Conservation (phyloP, 2,888 invertebrate genomes). For the Eurois occulta region DNA sequence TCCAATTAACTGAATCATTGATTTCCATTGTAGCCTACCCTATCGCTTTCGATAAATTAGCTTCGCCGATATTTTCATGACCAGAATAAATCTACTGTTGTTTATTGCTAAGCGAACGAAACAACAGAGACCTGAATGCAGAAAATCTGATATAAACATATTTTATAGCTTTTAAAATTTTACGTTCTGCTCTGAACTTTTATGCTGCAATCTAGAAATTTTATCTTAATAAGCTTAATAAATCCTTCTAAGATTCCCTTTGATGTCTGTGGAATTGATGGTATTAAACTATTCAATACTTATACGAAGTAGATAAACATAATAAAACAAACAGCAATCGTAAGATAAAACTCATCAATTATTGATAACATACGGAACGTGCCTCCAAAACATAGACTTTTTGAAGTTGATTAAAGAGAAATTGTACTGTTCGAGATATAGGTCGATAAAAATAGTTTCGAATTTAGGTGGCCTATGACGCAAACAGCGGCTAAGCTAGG, state of each 20-base stretch:
- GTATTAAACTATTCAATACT: slow-evolving; percentile 13
- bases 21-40: slow-evolving; percentile 38
- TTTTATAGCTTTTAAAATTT: slow-evolving; percentile 15
- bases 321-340: slow-evolving; percentile 5
- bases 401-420: slow-evolving; percentile 46
- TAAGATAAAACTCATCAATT: slow-evolving; percentile 47
- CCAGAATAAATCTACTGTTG: slow-evolving; percentile 14
- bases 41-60: slow-evolving; percentile 21
- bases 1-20: slow-evolving; percentile 45
- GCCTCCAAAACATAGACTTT: slow-evolving; percentile 27
- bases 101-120: slow-evolving; percentile 8
- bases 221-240: slow-evolving; percentile 22
- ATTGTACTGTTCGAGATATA: slow-evolving; percentile 36
- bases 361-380: slow-evolving; percentile 39
- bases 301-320: slow-evolving; percentile 9
- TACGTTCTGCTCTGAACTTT: slow-evolving; percentile 26
- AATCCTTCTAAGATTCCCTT: slow-evolving; percentile 10
- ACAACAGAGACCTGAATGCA: slow-evolving; percentile 17
- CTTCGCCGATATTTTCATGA: slow-evolving; percentile 28
- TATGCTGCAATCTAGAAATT: slow-evolving; percentile 5
- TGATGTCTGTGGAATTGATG: slow-evolving; percentile 12
- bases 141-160: slow-evolving; percentile 12
- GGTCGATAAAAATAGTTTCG: slow-evolving; percentile 51
- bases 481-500: slow-evolving; percentile 22
- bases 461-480: slow-evolving; percentile 51